Evolutionary conservation across 2,888 invertebrate species (phyloP).

Genomic region (Ligdia adustata): DNA sequence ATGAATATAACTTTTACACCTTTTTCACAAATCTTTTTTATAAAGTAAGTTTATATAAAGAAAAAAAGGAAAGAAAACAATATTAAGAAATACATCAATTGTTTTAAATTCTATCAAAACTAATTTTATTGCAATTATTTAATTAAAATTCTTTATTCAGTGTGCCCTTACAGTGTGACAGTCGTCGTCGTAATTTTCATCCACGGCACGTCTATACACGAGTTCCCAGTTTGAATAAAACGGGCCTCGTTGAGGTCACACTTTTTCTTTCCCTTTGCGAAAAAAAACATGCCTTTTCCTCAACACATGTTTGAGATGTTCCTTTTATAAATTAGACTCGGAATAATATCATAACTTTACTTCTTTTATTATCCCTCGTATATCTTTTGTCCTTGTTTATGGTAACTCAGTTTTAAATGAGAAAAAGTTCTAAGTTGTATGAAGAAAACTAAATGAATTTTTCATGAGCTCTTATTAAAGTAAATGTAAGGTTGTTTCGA

Average conservation of each 20-base stretch:
- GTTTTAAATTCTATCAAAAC: too few relatives aligned
- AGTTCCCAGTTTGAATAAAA: constrained; percentile 62
- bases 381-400: constrained; percentile 17
- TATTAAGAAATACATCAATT: too few relatives aligned
- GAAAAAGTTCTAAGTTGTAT: constrained; percentile 13
- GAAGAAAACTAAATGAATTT: constrained; percentile 16
- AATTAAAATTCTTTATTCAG: constrained; percentile 12
- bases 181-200: constrained; percentile 43
- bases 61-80: too few relatives aligned
- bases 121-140: too few relatives aligned
- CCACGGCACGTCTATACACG: constrained; percentile 53
- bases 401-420: constrained; percentile 18
- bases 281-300: constrained; percentile 40
- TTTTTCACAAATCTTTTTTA: too few relatives aligned
- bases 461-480: constrained; percentile 13
- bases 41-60: too few relatives aligned
- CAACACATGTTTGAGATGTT: constrained; percentile 45
- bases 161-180: constrained; percentile 19
- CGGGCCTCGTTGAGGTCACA: constrained; percentile 50
- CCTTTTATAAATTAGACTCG: constrained; percentile 46
- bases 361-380: constrained; percentile 36
- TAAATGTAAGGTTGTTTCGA: neutral
- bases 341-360: constrained; percentile 45
- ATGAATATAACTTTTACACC: too few relatives aligned
- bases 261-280: constrained; percentile 49